phyloP scores from a whole-genome alignment of 1,140 invertebrate species.

The Cydia fagiglandana region DNA sequence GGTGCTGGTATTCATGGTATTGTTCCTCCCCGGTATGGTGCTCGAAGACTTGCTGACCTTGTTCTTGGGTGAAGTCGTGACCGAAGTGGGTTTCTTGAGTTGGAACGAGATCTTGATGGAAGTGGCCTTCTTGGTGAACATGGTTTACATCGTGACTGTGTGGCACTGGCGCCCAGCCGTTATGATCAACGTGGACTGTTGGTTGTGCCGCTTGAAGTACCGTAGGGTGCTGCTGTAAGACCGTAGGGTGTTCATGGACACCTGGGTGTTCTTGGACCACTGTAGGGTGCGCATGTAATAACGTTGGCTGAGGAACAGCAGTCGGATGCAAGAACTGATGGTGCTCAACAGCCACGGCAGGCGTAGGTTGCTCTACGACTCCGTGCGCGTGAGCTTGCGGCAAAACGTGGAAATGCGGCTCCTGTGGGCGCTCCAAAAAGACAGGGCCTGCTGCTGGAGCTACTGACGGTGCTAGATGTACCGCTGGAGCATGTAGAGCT shows the following conservation, averaged over 20 bases:
- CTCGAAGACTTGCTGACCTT: slow-evolving; percentile 65
- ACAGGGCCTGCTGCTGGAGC: slow-evolving; percentile 47
- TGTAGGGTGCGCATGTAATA: slow-evolving; percentile 37
- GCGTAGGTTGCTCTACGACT: slow-evolving; percentile 49
- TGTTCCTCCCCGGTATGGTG: slow-evolving; percentile 61
- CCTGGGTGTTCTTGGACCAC: slow-evolving; percentile 43
- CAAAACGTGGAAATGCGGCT: slow-evolving; percentile 56
- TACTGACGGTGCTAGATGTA: slow-evolving; percentile 45
- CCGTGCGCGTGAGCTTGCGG: slow-evolving; percentile 50
- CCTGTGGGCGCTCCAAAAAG: slow-evolving; percentile 48
- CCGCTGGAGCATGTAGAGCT: background rate
- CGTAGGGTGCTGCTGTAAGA: slow-evolving; percentile 41
- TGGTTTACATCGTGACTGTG: slow-evolving; percentile 48
- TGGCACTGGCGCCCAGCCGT: slow-evolving; percentile 68
- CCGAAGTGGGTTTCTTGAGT: slow-evolving; percentile 9
- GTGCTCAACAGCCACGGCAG: slow-evolving; percentile 42
- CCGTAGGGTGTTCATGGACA: slow-evolving; percentile 38
- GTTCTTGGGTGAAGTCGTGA: slow-evolving; percentile 60
- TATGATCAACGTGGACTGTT: slow-evolving; percentile 53
- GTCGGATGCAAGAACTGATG: slow-evolving; percentile 37
- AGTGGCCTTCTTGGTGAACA: slow-evolving; percentile 46
- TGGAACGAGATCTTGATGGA: slow-evolving; percentile 42
- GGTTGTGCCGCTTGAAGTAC: slow-evolving; percentile 51
- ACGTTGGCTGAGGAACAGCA: background rate
- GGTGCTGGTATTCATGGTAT: slow-evolving; percentile 61